Evolutionary conservation across 2,888 invertebrate genomes (phyloP).

Genomic region (Leptogaster cylindrica): DNA sequence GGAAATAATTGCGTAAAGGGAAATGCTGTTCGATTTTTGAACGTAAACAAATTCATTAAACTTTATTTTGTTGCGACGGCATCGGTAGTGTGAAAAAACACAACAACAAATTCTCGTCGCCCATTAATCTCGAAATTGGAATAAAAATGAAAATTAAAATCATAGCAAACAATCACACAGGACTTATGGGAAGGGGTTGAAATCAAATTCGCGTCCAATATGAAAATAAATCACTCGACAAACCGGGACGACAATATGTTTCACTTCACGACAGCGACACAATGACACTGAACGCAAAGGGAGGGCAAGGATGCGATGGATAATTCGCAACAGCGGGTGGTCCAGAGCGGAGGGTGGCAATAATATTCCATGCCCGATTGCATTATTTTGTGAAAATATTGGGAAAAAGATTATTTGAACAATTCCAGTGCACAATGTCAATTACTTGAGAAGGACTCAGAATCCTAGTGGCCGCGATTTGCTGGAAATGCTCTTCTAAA

Average conservation of each 20-base stretch:
- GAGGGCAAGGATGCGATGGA: constrained; percentile 17
- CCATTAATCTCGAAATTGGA: constrained; percentile 41
- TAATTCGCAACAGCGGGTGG: constrained; percentile 49
- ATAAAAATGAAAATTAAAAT: constrained; percentile 30
- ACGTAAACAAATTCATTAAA: constrained; percentile 41
- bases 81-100: neutral
- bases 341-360: constrained; percentile 11
- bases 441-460: neutral
- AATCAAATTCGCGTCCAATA: constrained; percentile 45
- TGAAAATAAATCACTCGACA: constrained; percentile 47
- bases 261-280: constrained; percentile 41
- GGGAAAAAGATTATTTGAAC: constrained; percentile 7
- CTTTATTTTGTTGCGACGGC: neutral
- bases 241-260: constrained; percentile 47
- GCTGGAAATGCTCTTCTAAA: neutral
- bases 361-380: constrained; percentile 1
- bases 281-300: neutral
- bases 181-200: constrained; percentile 5
- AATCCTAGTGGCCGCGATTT: neutral
- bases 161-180: neutral
- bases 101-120: constrained; percentile 21
- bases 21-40: constrained; percentile 22
- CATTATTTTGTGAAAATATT: neutral
- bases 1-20: constrained; percentile 24
- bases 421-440: neutral